These are phyloP conservation scores for Gortyna flavago DNA, from an alignment of 2,888 invertebrate species.

Conservation along the genomic window DNA sequence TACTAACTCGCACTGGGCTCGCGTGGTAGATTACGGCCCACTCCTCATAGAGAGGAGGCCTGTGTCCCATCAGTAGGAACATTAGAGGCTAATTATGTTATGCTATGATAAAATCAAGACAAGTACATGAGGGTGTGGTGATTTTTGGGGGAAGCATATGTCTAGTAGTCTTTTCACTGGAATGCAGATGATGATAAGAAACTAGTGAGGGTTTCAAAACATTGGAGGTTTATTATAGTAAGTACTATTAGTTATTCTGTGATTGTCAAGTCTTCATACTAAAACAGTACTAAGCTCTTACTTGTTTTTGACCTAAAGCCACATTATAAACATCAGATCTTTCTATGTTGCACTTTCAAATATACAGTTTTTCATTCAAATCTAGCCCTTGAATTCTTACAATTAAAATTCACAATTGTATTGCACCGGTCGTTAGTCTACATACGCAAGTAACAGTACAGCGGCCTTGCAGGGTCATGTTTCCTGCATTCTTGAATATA, in stretches of 20 bases:
- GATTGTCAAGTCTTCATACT: not conserved
- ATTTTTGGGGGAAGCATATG: not conserved
- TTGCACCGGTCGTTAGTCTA: conserved; percentile 71
- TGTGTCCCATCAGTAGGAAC: too few species aligned
- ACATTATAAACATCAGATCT: not conserved
- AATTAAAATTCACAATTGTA: conserved; percentile 53
- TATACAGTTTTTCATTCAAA: conserved; percentile 37
- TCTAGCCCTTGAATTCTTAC: conserved; percentile 45
- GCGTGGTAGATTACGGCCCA: too few species aligned
- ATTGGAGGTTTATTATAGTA: not conserved
- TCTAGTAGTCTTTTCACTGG: not conserved
- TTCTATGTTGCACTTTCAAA: conserved; percentile 34
- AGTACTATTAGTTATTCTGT: too few species aligned
- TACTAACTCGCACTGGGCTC: too few species aligned
- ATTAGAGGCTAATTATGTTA: too few species aligned
- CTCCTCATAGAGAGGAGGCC: too few species aligned
- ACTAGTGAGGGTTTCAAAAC: not conserved
- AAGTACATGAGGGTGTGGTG: too few species aligned
- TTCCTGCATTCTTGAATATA: conserved; percentile 83
- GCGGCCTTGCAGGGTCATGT: conserved; percentile 86
- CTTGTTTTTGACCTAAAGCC: not conserved
- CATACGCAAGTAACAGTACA: conserved; percentile 79
- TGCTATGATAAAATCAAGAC: not conserved
- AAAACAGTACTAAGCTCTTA: not conserved
- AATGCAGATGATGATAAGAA: not conserved